Evolutionary conservation across 2,888 invertebrate species (phyloP).

Genomic region (Drosophila phalerata): DNA sequence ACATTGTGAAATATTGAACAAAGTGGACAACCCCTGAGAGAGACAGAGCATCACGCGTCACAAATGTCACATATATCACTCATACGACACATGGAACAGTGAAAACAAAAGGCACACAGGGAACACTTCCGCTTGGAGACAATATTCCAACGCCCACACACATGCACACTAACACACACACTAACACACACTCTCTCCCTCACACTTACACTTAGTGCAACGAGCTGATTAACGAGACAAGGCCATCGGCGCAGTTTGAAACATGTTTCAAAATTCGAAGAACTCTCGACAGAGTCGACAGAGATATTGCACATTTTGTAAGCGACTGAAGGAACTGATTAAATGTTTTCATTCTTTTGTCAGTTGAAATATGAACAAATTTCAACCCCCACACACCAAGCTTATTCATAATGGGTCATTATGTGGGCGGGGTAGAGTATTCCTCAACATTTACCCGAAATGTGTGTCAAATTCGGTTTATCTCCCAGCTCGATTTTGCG

Average conservation of each 20-base stretch:
- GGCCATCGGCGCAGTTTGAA: conserved; percentile 59
- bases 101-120: conserved; percentile 38
- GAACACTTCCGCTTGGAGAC: conserved; percentile 54
- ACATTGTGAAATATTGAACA: conserved; percentile 62
- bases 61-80: conserved; percentile 66
- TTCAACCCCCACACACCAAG: conserved; percentile 19
- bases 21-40: conserved; percentile 63
- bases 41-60: neutral
- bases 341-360: conserved; percentile 42
- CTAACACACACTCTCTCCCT: neutral
- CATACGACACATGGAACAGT: conserved; percentile 61
- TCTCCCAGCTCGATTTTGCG: conserved; percentile 24
- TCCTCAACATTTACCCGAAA: conserved; percentile 15
- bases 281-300: conserved; percentile 27
- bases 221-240: conserved; percentile 64
- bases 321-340: conserved; percentile 35
- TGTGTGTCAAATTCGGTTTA: conserved; percentile 54
- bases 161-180: conserved; percentile 13
- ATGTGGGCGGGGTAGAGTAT: conserved; percentile 24
- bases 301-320: conserved; percentile 43
- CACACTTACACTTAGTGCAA: conserved; percentile 4
- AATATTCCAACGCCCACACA: conserved; percentile 37
- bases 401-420: conserved; percentile 40
- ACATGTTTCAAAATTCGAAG: conserved; percentile 60
- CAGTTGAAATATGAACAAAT: conserved; percentile 32